Evolutionary conservation across 2,113 vertebrate species (phyloP), one percentile per base, ranked within the genome.

Genomic region (Panthera tigris): DNA sequence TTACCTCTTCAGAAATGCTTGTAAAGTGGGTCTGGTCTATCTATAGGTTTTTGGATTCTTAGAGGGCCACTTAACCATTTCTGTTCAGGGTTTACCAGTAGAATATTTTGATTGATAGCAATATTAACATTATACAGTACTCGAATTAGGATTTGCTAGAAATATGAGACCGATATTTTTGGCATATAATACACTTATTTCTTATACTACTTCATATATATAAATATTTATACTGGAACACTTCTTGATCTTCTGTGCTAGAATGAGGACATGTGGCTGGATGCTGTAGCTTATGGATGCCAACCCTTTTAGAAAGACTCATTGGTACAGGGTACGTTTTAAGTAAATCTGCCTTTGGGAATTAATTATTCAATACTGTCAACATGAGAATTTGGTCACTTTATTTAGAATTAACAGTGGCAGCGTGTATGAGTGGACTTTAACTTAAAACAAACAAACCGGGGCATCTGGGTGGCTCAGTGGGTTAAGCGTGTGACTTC

Each of bases 1-100:
- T 97, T 95, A 92, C 48, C 48, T 95, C 71, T 87, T 91, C 93
- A 97, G 91, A 92, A 92, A 90, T 61, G 80, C 39, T 85, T 95
- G 31, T 96, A 79, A 95, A 93, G 57, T 85, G 11, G 89, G 57
- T 88, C 65, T 69, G 3, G 4, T 91, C 84, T 96, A 89, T 96
- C 36, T 96, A 48, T 87, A 92, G 97, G 92, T 94, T 95, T 89
- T 95, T 96, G 73, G 80, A 50, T 68, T 81, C 41, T 69, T 95
- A 76, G 83, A 92, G 87, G 69, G 36, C 63, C 18, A 41, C 36
- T 93, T 93, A 84, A 82, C 88, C 71, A 19, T 86, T 93, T 95
- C 68, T 85, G 11, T 55, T 89, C 86, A 5, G 27, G 96, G 61
- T 63, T 95, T 92, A 8, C 19, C 69, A 63, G n/a, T 50, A 65